Base-by-base conservation (phyloP, 2,113 vertebrate species). In the Poeciliopsis occidentalis region DNA sequence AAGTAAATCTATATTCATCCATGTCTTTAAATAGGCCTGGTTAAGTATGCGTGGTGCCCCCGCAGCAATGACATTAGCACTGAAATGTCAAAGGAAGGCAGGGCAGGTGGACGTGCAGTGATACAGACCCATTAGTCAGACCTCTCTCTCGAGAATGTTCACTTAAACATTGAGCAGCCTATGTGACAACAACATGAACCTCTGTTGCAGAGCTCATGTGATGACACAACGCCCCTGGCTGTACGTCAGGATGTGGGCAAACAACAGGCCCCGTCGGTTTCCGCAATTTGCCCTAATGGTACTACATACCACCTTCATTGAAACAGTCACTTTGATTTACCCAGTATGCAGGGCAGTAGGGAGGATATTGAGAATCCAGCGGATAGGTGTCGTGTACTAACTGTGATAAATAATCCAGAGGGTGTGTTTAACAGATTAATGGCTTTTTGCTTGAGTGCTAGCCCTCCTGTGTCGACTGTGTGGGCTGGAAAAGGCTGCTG, bases 281-380 rank as follows among this genome's bases (percentile, higher is more conserved):
- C 79, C 84, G 83, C 88, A 91, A 88, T 92, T 89, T 87, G 67
- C 77, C 82, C 84, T 88, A 89, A 90, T 90, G 85, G 86, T 91
- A 92, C 89, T 89, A 90, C 87, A 89, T 85, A 89, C 72, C 78
- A 83, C 87, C 80, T 82, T 88, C 91, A 85, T 79, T 75, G 87
- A 84, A 91, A 89, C 80, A 92, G 91, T 92, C 92, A 89, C 87
- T 93, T 92, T 94, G 94, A 94, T 94, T 94, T 93, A 94, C 92
- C 92, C 93, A 89, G 81, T 31, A 41, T 75, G 83, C 73, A 66
- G 71, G 80, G 84, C 75, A 86, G 86, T 83, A 77, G 67, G 57
- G 79, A 81, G 85, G 84, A 87, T 89, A 87, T 76, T 83, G 86
- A 78, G 85, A 88, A 85, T 89, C 84, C 71, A 69, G 86, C 47